phyloP scores from a whole-genome alignment of 1,140 invertebrate genomes.

The Probaryconus sp. region DNA sequence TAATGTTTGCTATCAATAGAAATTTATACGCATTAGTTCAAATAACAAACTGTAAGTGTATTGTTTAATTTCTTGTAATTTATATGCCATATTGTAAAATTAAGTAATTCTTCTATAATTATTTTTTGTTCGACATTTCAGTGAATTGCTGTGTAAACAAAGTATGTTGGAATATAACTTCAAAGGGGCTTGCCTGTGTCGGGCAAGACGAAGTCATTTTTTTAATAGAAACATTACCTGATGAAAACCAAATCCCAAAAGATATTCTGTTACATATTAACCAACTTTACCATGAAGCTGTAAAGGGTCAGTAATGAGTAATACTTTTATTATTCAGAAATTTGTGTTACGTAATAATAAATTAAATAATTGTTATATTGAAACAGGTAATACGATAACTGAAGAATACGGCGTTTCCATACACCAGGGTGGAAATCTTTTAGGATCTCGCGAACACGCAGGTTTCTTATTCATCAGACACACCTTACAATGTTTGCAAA shows the following conservation, averaged over 20 bases:
- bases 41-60: constrained; percentile 85
- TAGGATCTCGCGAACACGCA: constrained; percentile 89
- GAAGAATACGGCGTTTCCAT: constrained; percentile 86
- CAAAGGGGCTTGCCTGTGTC: constrained; percentile 87
- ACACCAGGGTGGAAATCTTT: constrained; percentile 81
- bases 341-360: constrained; percentile 1
- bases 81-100: not conserved
- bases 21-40: constrained; percentile 89
- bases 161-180: constrained; percentile 89
- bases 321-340: constrained; percentile 28
- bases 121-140: constrained; percentile 75
- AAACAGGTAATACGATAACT: constrained; percentile 83
- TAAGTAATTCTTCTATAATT: not conserved
- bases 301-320: constrained; percentile 84
- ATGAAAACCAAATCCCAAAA: constrained; percentile 84
- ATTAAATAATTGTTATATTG: constrained; percentile 1
- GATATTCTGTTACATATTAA: constrained; percentile 89
- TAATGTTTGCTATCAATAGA: constrained; percentile 88
- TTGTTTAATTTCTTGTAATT: constrained; percentile 3
- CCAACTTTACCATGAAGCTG: constrained; percentile 87
- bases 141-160: constrained; percentile 91
- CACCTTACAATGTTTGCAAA: constrained; percentile 90
- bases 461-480: constrained; percentile 91
- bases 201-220: constrained; percentile 93
- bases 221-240: constrained; percentile 85